Base-by-base conservation (phyloP, 2,888 invertebrate genomes). In the Agrochola lychnidis region DNA sequence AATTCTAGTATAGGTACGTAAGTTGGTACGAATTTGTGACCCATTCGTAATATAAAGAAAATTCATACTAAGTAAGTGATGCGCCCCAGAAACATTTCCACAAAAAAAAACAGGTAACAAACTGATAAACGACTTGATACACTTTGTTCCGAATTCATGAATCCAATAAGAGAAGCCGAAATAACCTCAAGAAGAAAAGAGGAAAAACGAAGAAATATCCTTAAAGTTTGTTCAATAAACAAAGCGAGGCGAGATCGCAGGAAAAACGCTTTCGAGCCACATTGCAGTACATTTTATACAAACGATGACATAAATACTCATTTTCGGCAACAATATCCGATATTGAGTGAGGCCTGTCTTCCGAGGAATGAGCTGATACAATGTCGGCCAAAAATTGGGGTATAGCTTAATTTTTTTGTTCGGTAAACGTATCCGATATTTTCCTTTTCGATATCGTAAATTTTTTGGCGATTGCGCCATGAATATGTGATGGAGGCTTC, bases 271-370 rank as follows among this genome's bases (percentile, higher is more conserved):
- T 85, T 81, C 84, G 91, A 85, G 88, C 89, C 91, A 87, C 92
- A 90, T 90, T 89, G 89, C 90, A 89, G 92, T 94, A 94, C 96
- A 95, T 95, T 95, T 95, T 94, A 94, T 94, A 94, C 93, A 93
- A 95, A 95, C 94, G 95, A 95, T 95, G 95, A 95, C 95, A 95
- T 96, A 96, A 96, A 96, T 96, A 96, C 95, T 96, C 95, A 96
- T 96, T 96, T 96, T 94, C 93, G 93, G 94, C 95, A 96, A 96
- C 96, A 96, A 96, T 96, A 95, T 96, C 95, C 95, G 96, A 96
- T 96, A 96, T 96, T 96, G 96, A 96, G 95, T 96, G 96, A 96
- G 95, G 94, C 94, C 95, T 96, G 96, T 96, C 96, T 95, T 91
- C 91, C 92, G 86, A 89, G 89, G 84, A 84, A 87, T 88, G 91